Evolutionary conservation across 1,140 invertebrate species (phyloP).

Genomic region (Platorchestia sp.): DNA sequence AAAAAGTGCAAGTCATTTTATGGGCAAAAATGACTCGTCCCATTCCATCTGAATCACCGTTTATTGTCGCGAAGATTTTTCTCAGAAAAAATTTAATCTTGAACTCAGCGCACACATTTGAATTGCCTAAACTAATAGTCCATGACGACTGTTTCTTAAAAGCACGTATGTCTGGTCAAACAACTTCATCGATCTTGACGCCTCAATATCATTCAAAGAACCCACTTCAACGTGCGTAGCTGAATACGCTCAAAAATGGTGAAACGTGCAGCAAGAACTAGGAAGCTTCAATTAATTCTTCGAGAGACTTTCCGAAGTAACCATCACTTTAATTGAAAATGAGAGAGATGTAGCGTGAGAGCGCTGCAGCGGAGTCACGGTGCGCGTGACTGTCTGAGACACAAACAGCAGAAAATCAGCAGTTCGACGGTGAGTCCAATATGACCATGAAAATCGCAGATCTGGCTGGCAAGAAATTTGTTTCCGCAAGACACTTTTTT

Average conservation of each 20-base stretch:
- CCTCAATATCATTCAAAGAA: background rate
- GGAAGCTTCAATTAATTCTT: background rate
- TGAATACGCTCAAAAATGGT: background rate
- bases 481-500: background rate
- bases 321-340: background rate
- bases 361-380: background rate
- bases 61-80: background rate
- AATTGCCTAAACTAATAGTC: background rate
- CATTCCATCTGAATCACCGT: background rate
- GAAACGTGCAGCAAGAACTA: background rate
- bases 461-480: background rate
- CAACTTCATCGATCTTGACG: background rate
- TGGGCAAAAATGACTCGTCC: background rate
- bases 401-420: background rate
- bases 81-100: background rate
- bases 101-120: background rate
- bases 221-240: background rate
- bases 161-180: too few relatives aligned
- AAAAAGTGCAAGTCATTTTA: background rate
- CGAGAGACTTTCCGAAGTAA: slow-evolving; percentile 7
- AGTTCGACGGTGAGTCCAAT: background rate
- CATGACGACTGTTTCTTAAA: too few relatives aligned
- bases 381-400: background rate
- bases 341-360: slow-evolving; percentile 14
- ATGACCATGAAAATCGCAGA: background rate